phyloP scores from a whole-genome alignment of 2,113 vertebrate species.

The Cheirogaleus medius region DNA sequence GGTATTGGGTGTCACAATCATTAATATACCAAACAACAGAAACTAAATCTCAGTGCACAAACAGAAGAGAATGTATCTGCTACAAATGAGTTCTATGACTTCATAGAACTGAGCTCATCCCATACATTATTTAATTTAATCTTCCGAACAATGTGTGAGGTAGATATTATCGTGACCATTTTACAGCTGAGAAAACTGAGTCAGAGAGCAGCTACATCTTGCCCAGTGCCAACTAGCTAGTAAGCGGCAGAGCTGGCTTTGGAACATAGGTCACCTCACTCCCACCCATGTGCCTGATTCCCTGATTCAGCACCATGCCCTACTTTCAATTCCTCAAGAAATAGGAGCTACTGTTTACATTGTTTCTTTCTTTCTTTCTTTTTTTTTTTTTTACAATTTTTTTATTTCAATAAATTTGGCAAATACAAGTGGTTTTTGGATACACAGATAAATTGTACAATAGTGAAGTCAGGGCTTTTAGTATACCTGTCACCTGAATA shows the following conservation, averaged over 20 bases:
- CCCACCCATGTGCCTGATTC: neutral
- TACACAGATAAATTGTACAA: no score
- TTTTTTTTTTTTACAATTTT: no score
- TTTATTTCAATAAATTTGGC: no score
- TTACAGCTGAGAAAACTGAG: neutral
- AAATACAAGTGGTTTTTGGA: no score
- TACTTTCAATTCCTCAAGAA: neutral
- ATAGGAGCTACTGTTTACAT: neutral
- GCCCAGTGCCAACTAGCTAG: no score
- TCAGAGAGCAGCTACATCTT: neutral
- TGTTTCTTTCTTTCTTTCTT: no score
- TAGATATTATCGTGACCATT: neutral
- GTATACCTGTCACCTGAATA: no score
- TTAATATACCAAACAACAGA: neutral
- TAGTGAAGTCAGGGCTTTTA: no score
- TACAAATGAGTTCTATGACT: neutral
- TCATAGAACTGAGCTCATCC: neutral
- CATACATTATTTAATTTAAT: neutral
- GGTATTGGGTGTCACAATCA: neutral
- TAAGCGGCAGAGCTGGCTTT: neutral
- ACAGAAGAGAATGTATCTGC: neutral
- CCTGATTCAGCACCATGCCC: neutral
- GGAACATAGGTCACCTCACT: neutral
- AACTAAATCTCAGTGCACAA: constrained; percentile 26
- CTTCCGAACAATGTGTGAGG: neutral